A percentile compares a stretch with the other conserved stretches of the same genome.
These are phyloP conservation scores for Discoglossus pictus DNA, from an alignment of 2,797 vertebrate genomes.

Conservation along the genomic window DNA sequence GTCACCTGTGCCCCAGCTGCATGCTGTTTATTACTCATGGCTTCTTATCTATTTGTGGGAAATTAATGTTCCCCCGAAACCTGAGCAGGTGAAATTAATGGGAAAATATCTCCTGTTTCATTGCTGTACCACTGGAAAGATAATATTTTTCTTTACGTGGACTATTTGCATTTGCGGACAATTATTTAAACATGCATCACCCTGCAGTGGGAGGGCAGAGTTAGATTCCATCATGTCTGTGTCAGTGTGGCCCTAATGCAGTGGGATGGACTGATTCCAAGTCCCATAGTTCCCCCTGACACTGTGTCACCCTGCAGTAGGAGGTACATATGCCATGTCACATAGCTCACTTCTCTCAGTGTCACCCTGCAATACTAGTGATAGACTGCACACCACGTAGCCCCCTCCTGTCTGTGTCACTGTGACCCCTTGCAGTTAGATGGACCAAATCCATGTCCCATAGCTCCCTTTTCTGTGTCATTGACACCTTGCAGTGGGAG, in stretches of 20 bases:
- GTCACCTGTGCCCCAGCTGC: conserved; percentile 34
- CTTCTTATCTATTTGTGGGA: conserved; percentile 26
- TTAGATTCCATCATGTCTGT: neutral
- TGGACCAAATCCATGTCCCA: conserved; percentile 6
- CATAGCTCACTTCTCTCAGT: conserved; percentile 1
- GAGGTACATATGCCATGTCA: neutral
- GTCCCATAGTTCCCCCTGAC: neutral
- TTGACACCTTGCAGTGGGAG: neutral
- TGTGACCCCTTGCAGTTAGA: too few species aligned
- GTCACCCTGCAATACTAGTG: conserved; percentile 2
- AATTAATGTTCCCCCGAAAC: conserved; percentile 30
- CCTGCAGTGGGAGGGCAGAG: neutral
- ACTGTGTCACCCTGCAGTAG: neutral
- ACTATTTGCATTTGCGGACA: too few species aligned
- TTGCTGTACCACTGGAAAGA: too few species aligned
- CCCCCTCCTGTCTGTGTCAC: conserved; percentile 1
- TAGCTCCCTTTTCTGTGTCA: neutral
- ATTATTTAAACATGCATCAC: too few species aligned
- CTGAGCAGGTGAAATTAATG: conserved; percentile 31
- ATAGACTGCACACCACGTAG: neutral
- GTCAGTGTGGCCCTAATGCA: conserved; percentile 7
- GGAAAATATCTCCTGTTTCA: neutral
- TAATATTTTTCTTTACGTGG: too few species aligned
- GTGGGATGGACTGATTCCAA: neutral
- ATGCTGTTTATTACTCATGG: neutral